Percentiles rank a stretch among this genome's conserved stretches.
Conservation (phyloP, 2,113 vertebrate species). For the Plecturocebus donacophilus region DNA sequence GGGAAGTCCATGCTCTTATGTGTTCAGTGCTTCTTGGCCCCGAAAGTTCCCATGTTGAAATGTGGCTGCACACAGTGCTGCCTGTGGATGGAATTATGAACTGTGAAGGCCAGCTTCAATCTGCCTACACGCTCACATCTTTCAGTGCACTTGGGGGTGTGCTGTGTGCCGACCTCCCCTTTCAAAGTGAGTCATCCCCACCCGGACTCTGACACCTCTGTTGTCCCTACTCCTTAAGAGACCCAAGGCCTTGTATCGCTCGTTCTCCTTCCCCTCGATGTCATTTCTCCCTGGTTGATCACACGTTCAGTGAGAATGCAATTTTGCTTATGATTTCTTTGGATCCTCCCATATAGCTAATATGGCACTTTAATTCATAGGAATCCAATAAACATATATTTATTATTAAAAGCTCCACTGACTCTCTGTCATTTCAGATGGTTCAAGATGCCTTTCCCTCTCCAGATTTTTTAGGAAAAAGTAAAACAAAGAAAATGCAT, state of each 20-base stretch:
- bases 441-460: neutral
- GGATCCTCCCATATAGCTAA: neutral
- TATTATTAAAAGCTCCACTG: neutral
- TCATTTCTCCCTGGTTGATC: neutral
- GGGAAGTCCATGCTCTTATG: neutral
- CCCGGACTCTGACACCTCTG: too few relatives aligned
- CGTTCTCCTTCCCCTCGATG: accelerated
- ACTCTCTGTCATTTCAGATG: neutral
- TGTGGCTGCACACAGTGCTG: neutral
- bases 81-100: accelerated
- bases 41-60: too few relatives aligned
- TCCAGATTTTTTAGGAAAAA: neutral
- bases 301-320: neutral
- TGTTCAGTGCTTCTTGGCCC: neutral
- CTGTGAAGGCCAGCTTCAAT: accelerated
- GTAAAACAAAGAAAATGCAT: conserved; percentile 60
- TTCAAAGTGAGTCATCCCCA: accelerated
- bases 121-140: accelerated
- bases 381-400: neutral
- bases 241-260: accelerated
- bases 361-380: neutral
- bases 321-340: neutral
- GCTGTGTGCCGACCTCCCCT: accelerated
- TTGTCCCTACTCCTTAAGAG: accelerated
- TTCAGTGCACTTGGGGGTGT: accelerated